Evolutionary conservation across 1,140 invertebrate genomes (phyloP).

Genomic region (Protaetia brevitarsis): DNA sequence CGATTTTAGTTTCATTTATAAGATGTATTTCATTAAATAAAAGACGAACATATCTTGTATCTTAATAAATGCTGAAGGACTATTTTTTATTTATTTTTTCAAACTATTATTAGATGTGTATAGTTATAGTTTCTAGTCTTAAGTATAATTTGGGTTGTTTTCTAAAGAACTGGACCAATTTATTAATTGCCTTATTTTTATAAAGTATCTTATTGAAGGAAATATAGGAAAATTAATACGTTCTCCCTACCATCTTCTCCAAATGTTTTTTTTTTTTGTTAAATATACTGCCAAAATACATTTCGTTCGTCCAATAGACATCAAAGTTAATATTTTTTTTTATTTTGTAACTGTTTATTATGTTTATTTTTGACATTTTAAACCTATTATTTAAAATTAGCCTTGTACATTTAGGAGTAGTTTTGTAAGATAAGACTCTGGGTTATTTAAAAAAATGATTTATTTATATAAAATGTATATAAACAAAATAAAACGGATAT

Average conservation of each 20-base stretch:
- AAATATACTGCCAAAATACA: too few species aligned
- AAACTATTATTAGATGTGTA: not conserved
- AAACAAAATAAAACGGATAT: not conserved
- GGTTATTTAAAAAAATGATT: conserved; percentile 7
- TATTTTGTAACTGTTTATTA: not conserved
- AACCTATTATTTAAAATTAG: not conserved
- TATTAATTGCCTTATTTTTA: conserved; percentile 10
- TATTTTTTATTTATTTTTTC: conserved; percentile 3
- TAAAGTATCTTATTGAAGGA: not conserved
- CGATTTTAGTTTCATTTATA: too few species aligned
- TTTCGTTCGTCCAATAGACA: too few species aligned
- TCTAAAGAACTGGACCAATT: conserved; percentile 7
- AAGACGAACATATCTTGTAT: too few species aligned
- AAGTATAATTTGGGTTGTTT: not conserved
- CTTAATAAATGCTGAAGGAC: not conserved
- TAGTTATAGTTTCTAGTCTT: conserved; percentile 6
- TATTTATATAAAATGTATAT: conserved; percentile 23
- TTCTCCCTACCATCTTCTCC: too few species aligned
- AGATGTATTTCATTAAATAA: too few species aligned
- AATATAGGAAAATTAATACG: not conserved
- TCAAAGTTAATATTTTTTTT: too few species aligned
- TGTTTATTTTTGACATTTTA: not conserved
- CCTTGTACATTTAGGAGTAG: not conserved
- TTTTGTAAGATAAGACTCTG: conserved; percentile 1
- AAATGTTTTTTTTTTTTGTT: too few species aligned